These are phyloP conservation scores for Steinernema scapterisci DNA, from an alignment of 2,888 invertebrate genomes.

Conservation along the genomic window DNA sequence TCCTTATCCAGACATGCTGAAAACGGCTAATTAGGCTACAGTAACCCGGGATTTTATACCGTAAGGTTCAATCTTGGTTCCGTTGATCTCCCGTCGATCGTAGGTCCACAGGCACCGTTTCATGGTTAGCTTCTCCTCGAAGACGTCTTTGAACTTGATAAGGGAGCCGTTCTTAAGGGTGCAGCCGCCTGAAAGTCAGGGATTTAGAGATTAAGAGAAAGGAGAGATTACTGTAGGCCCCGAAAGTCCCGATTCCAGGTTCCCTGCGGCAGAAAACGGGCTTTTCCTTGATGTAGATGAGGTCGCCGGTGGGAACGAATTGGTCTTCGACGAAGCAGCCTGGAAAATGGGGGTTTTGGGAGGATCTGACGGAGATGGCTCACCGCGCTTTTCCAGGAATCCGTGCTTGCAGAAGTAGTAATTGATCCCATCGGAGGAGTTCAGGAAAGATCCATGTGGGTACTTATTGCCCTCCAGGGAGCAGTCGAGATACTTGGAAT, in stretches of 20 bases:
- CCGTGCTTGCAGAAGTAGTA: slow-evolving; percentile 46
- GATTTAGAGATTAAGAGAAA: slow-evolving; percentile 5
- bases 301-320: slow-evolving; percentile 48
- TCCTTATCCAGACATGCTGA: slow-evolving; percentile 10
- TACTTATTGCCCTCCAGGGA: slow-evolving; percentile 38
- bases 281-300: slow-evolving; percentile 39
- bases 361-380: not conserved
- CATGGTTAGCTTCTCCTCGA: slow-evolving; percentile 44
- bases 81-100: slow-evolving; percentile 36
- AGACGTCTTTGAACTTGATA: slow-evolving; percentile 47
- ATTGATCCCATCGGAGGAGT: slow-evolving; percentile 41
- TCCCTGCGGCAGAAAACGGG: slow-evolving; percentile 46
- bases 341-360: not conserved
- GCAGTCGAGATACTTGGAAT: slow-evolving; percentile 49
- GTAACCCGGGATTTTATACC: slow-evolving; percentile 34
- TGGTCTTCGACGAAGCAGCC: slow-evolving; percentile 45
- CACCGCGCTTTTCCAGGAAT: slow-evolving; percentile 45
- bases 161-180: slow-evolving; percentile 42
- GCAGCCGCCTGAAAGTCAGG: slow-evolving; percentile 40
- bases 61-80: slow-evolving; percentile 38
- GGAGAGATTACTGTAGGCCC: not conserved
- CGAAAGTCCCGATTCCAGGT: slow-evolving; percentile 37
- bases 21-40: not conserved
- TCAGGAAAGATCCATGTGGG: slow-evolving; percentile 43
- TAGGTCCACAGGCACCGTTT: slow-evolving; percentile 48